These are phyloP conservation scores for Spodoptera picta DNA, from an alignment of 2,888 invertebrate genomes.

Conservation along the genomic window DNA sequence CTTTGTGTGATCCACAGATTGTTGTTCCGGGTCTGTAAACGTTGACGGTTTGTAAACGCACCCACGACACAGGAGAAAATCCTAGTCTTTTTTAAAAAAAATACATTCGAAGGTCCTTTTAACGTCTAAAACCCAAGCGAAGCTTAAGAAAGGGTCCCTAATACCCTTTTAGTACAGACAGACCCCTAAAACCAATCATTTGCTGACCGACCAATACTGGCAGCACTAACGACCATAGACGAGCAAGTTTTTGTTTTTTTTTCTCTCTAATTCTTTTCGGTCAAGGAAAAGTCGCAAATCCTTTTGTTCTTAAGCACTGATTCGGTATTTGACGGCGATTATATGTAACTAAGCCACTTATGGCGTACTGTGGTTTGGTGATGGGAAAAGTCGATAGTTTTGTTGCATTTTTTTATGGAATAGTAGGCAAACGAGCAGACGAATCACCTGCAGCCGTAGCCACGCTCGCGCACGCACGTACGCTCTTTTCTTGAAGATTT, in stretches of 20 bases:
- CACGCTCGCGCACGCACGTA: too few species aligned
- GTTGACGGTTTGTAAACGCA: too few species aligned
- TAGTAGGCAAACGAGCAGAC: too few species aligned
- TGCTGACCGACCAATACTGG: slow-evolving; percentile 57
- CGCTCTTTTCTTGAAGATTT: too few species aligned
- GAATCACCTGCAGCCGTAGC: too few species aligned
- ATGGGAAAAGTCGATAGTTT: slow-evolving; percentile 53
- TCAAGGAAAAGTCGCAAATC: slow-evolving; percentile 67
- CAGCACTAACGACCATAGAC: slow-evolving; percentile 58
- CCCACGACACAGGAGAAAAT: too few species aligned
- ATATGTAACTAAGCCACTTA: slow-evolving; percentile 87
- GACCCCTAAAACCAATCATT: slow-evolving; percentile 55
- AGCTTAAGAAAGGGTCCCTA: too few species aligned
- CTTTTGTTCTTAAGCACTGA: slow-evolving; percentile 84
- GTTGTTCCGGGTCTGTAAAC: too few species aligned
- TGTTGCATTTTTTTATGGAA: slow-evolving; percentile 3
- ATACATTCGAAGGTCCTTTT: too few species aligned
- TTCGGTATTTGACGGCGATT: slow-evolving; percentile 80
- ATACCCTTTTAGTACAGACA: slow-evolving; percentile 50
- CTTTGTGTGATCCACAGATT: too few species aligned
- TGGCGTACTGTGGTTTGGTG: slow-evolving; percentile 68
- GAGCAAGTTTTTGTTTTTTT: slow-evolving; percentile 56
- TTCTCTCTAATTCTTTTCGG: slow-evolving; percentile 75
- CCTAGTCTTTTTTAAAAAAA: too few species aligned
- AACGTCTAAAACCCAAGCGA: too few species aligned